phyloP scores from a whole-genome alignment of 2,888 invertebrate genomes.

The Mythimna albipuncta region DNA sequence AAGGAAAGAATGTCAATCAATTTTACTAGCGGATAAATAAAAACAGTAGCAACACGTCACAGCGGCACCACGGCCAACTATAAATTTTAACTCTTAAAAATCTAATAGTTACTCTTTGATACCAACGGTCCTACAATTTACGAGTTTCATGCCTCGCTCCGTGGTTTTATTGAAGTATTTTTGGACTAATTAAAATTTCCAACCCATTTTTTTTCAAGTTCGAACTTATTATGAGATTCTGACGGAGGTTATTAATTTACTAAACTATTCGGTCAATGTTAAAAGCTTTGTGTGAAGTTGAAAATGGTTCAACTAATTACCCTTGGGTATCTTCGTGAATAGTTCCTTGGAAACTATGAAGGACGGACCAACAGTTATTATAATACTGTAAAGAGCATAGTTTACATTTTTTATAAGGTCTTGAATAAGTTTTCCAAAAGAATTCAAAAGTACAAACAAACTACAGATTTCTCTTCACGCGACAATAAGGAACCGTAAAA shows the following conservation, averaged over 20 bases:
- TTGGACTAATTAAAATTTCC: slow-evolving; percentile 84
- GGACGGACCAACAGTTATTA: background rate
- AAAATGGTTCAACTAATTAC: slow-evolving; percentile 59
- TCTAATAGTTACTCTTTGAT: slow-evolving; percentile 77
- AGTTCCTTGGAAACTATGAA: slow-evolving; percentile 46
- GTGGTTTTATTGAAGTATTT: slow-evolving; percentile 85
- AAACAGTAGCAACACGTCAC: slow-evolving; percentile 81
- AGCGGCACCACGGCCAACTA: slow-evolving; percentile 73
- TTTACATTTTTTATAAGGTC: slow-evolving; percentile 10
- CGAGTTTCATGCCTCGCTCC: slow-evolving; percentile 75
- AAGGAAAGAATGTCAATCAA: slow-evolving; percentile 85
- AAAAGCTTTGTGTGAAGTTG: slow-evolving; percentile 58
- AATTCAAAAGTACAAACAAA: slow-evolving; percentile 1
- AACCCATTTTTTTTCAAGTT: slow-evolving; percentile 63
- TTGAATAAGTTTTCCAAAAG: background rate
- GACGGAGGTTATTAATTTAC: slow-evolving; percentile 76
- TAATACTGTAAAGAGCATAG: slow-evolving; percentile 4
- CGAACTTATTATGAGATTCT: slow-evolving; percentile 62
- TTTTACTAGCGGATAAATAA: slow-evolving; percentile 86
- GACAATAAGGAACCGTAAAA: slow-evolving; percentile 13
- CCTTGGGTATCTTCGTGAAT: slow-evolving; percentile 45
- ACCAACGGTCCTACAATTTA: slow-evolving; percentile 81
- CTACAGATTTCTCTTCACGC: slow-evolving; percentile 17
- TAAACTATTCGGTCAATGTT: slow-evolving; percentile 76
- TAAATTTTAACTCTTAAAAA: slow-evolving; percentile 80